A percentile compares a stretch with the other conserved stretches of the same genome.
These are phyloP conservation scores for Portevinia maculata DNA, from an alignment of 2,888 invertebrate species.

Conservation along the genomic window DNA sequence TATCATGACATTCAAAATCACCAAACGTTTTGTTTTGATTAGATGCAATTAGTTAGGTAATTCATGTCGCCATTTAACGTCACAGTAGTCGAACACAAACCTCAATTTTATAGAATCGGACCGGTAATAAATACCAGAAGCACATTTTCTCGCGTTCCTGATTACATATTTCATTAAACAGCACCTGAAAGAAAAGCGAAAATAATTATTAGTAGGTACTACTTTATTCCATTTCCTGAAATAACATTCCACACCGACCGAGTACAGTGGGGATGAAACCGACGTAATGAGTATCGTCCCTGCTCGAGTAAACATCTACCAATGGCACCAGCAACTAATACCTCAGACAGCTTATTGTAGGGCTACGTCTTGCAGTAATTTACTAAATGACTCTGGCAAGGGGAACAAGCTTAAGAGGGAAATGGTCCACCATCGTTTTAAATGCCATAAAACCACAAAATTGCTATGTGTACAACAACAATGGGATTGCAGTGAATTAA, in stretches of 20 bases:
- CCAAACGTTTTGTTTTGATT: neutral
- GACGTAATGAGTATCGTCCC: constrained; percentile 26
- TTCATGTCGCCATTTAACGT: constrained; percentile 30
- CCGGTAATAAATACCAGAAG: constrained; percentile 6
- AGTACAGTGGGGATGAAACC: constrained; percentile 1
- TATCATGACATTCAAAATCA: neutral
- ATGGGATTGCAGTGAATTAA: constrained; percentile 39
- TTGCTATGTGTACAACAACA: constrained; percentile 48
- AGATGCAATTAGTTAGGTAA: constrained; percentile 21
- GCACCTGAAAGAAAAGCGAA: constrained; percentile 7
- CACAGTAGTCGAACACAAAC: constrained; percentile 25
- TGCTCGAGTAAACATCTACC: constrained; percentile 15
- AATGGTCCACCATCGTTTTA: constrained; percentile 36
- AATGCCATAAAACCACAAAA: constrained; percentile 49
- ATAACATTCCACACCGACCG: constrained; percentile 23
- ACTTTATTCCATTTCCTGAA: constrained; percentile 52
- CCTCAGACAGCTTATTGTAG: neutral
- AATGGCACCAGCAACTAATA: neutral
- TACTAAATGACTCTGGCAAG: neutral
- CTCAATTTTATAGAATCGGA: constrained; percentile 13
- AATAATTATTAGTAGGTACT: constrained; percentile 41
- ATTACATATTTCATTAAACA: no score
- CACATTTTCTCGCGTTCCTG: constrained; percentile 11
- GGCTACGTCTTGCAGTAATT: neutral
- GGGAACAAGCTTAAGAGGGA: neutral